Base-by-base conservation (phyloP, 2,888 invertebrate species). In the Ectemnius continuus region DNA sequence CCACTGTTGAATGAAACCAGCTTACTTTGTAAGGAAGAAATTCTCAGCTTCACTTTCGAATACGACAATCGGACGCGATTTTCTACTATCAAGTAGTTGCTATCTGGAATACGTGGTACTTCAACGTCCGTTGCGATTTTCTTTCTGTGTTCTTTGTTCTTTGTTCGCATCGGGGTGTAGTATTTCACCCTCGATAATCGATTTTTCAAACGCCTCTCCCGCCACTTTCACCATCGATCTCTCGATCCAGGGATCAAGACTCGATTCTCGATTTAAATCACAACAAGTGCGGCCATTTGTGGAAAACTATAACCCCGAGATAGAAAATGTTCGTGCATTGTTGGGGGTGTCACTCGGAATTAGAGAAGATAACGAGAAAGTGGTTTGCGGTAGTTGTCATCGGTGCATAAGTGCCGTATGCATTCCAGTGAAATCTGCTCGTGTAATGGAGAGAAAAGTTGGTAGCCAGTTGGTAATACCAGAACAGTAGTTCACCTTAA, bases 251-350 rank as follows among this genome's bases (percentile, higher is more conserved):
- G 23, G 16, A 16, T 65, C 59, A 67, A 59, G 36, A 16, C n/a
- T 62, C 47, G 23, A 14, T 60, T 58, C 71, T 72, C 69, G 67
- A 75, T 72, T 72, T 75, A 75, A 77, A 69, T 57, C 47, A 47
- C 68, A 68, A 57, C 61, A 76, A 46, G 67, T 68, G 69, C 81
- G 72, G 82, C 79, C 78, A 84, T 85, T 83, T 84, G 69, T 85
- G 48, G 67, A 67, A 63, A 75, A 79, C 74, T 78, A 72, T 83
- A 79, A 75, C 73, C 77, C 75, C 84, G 78, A 78, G 76, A 81
- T 76, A 71, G 77, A 87, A 88, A 85, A 87, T 87, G 86, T 84
- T 84, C 75, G 85, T 81, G 80, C 80, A 82, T 86, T 80, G 78
- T 80, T 81, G 84, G 82, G 83, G 84, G 86, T 86, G 82, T 86